Base-by-base conservation (phyloP, 2,888 invertebrate species). In the Leucoma salicis region DNA sequence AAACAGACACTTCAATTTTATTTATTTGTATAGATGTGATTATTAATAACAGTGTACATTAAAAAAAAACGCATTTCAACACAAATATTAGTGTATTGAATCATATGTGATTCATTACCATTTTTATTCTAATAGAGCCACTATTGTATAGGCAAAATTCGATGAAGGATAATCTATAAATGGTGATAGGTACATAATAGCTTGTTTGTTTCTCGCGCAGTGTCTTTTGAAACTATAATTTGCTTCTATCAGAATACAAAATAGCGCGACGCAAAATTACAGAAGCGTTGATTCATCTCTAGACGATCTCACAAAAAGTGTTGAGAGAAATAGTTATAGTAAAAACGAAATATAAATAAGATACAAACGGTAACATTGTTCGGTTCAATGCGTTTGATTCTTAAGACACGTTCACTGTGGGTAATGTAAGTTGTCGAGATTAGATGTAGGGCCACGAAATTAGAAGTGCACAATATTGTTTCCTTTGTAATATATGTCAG, bases 341-440 rank as follows among this genome's bases (percentile, higher is more conserved):
- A 53, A 58, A 48, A 53, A 59, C 36, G 39, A 42, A 49, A 43
- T 58, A 57, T 59, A 60, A 70, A 69, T 66, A 68, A 69, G 63
- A 40, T 72, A 74, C 78, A 82, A 81, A 82, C 83, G 78, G 80
- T 83, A 79, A 80, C 76, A 75, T 82, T 78, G 74, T 70, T 68
- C 79, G 74, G 79, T 82, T 80, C 78, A 83, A 52, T 82, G 87
- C 81, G 76, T 79, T 66, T 57, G 68, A 74, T 68, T 81, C 83
- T 80, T 77, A 74, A 84, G 80, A 81, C 82, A 81, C 82, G 85
- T 82, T 76, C 78, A 70, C 75, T 76, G 80, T 72, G 70, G 73
- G 74, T 79, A 84, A 82, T 82, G 77, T 82, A 78, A 83, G 75
- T 82, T 78, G 78, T 63, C 50, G 63, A 82, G 85, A 84, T 84